phyloP scores from a whole-genome alignment of 2,888 invertebrate genomes.

The Julus scanicus region DNA sequence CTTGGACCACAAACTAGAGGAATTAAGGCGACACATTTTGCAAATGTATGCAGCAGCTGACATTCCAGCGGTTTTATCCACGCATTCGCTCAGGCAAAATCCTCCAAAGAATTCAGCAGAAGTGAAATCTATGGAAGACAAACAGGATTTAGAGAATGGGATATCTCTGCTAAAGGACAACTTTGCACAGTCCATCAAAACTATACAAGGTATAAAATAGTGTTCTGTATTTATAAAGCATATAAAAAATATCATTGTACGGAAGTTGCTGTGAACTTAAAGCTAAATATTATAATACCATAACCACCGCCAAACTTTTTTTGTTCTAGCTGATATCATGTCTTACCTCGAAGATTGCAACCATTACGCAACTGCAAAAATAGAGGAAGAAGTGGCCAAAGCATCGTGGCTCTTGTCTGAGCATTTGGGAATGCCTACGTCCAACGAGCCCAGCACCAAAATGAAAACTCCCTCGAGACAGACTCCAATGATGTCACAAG shows the following conservation, averaged over 20 bases:
- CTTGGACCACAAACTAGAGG: conserved; percentile 7
- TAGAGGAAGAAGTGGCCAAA: conserved; percentile 53
- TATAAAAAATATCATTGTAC: too few species aligned
- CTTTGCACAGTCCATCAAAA: conserved; percentile 47
- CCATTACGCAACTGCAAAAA: background rate
- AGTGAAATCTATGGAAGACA: background rate
- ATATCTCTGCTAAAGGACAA: background rate
- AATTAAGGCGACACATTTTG: conserved; percentile 1
- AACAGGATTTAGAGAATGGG: background rate
- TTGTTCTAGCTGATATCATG: conserved; percentile 45
- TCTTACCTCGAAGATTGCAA: conserved; percentile 50
- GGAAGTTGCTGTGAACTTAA: too few species aligned
- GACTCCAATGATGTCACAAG: conserved; percentile 45
- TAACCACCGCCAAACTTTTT: background rate
- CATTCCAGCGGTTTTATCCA: background rate
- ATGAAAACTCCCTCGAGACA: background rate
- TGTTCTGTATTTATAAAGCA: background rate
- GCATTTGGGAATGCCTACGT: conserved; percentile 27
- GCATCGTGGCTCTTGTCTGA: conserved; percentile 50
- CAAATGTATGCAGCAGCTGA: background rate
- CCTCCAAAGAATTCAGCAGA: background rate
- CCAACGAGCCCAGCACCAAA: background rate
- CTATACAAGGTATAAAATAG: background rate
- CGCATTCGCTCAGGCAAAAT: background rate
- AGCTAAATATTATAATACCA: too few species aligned